Percentiles rank a stretch among this genome's conserved stretches.
phyloP scores from a whole-genome alignment of 2,113 vertebrate genomes.

The Cairina moschata region DNA sequence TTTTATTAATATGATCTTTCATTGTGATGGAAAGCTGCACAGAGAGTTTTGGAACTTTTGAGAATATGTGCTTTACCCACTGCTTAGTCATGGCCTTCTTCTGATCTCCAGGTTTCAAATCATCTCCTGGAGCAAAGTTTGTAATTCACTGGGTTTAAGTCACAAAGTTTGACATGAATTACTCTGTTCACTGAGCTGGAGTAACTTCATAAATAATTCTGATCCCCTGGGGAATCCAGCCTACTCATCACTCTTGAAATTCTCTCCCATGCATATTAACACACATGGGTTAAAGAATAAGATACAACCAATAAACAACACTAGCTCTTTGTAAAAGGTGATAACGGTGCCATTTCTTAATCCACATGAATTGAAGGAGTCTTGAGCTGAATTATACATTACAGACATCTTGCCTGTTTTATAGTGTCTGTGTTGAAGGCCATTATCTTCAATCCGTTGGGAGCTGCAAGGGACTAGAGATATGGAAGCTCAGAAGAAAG shows the following conservation, averaged over 20 bases:
- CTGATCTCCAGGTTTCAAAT: not conserved
- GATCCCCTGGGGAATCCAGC: not conserved
- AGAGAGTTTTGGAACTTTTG: not conserved
- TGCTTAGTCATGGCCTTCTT: not conserved
- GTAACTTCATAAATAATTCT: conserved; percentile 45
- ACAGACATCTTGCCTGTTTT: conserved; percentile 1
- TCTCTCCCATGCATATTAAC: not conserved
- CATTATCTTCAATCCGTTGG: conserved; percentile 45
- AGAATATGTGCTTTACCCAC: not conserved
- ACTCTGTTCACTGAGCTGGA: conserved; percentile 37
- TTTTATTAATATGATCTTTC: not conserved
- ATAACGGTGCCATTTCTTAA: not conserved
- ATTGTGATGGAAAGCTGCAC: not conserved
- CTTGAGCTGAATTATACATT: conserved; percentile 58
- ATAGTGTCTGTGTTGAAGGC: conserved; percentile 17
- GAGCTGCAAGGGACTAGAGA: not conserved
- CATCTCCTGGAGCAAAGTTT: not conserved
- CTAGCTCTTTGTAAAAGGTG: not conserved
- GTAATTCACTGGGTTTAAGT: conserved; percentile 11
- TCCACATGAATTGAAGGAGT: not conserved
- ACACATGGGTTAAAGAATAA: not conserved
- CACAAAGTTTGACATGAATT: conserved; percentile 34
- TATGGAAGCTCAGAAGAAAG: conserved; percentile 10
- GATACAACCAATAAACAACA: not conserved
- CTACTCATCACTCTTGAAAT: not conserved